Evolutionary conservation across 2,113 vertebrate species (phyloP).

Genomic region (Grantiella picta): DNA sequence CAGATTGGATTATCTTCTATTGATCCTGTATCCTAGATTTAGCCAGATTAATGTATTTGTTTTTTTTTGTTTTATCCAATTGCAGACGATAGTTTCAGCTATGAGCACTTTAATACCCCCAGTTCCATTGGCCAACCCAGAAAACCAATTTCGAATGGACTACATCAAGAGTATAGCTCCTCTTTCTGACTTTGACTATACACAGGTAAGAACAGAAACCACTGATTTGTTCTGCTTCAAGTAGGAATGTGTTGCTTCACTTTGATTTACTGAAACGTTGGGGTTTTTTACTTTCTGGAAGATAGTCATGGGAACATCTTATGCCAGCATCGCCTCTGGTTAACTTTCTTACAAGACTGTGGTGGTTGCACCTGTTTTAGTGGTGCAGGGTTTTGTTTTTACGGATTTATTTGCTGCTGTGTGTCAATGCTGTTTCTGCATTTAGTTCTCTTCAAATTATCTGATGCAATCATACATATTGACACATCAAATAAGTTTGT

Average conservation of each 20-base stretch:
- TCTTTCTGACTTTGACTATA: slow-evolving; percentile 96
- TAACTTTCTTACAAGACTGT: background rate
- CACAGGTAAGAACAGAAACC: slow-evolving; percentile 83
- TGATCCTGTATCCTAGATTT: slow-evolving; percentile 35
- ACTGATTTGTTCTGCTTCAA: background rate
- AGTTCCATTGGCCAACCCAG: slow-evolving; percentile 93
- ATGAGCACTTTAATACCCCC: slow-evolving; percentile 99
- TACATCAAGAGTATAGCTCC: slow-evolving; percentile 99
- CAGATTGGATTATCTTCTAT: slow-evolving; percentile 46
- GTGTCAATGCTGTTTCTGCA: background rate
- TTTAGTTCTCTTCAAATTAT: background rate
- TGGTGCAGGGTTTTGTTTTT: background rate
- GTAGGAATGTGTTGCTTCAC: background rate
- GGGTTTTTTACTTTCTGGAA: background rate
- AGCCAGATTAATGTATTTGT: slow-evolving; percentile 34
- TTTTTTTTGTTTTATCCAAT: slow-evolving; percentile 47
- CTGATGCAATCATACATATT: background rate
- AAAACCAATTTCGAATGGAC: slow-evolving; percentile 96
- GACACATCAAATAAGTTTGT: background rate
- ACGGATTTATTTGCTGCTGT: background rate
- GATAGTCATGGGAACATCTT: background rate
- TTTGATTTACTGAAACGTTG: background rate
- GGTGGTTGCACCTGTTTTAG: background rate
- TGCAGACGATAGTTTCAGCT: slow-evolving; percentile 96
- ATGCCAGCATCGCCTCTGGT: background rate